Conservation (phyloP, 2,113 vertebrate genomes). For the Nothoprocta perdicaria region DNA sequence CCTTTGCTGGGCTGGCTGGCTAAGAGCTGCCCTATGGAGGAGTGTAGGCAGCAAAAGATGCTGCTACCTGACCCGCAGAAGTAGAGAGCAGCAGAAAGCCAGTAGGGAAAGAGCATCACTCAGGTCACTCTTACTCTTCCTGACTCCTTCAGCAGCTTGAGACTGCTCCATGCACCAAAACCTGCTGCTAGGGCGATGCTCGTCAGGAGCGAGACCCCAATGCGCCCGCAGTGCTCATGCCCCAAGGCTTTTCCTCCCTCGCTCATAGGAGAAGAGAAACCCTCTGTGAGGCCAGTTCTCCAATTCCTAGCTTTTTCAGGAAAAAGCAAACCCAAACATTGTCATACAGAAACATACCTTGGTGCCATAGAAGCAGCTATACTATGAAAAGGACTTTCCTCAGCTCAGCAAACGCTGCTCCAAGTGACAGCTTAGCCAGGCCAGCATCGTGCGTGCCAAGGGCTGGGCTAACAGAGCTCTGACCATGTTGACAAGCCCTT, state of each 20-base stretch:
- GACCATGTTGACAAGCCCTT: background rate
- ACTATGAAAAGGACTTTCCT: background rate
- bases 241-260: fast-evolving
- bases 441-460: background rate
- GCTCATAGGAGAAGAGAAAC: background rate
- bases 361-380: background rate
- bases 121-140: background rate
- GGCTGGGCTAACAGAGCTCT: background rate
- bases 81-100: background rate
- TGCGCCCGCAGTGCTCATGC: fast-evolving
- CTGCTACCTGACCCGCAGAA: background rate
- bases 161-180: fast-evolving
- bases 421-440: background rate
- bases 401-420: background rate
- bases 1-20: background rate
- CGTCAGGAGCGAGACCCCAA: background rate
- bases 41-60: background rate
- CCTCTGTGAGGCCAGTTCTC: background rate
- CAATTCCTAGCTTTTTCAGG: background rate
- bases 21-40: background rate
- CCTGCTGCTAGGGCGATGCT: background rate
- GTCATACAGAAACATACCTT: fast-evolving
- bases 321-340: too few relatives aligned
- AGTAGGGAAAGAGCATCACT: background rate
- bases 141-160: fast-evolving